These are phyloP conservation scores for Kuschelorhynchus macadamiae DNA, from an alignment of 2,888 invertebrate species.

Conservation along the genomic window DNA sequence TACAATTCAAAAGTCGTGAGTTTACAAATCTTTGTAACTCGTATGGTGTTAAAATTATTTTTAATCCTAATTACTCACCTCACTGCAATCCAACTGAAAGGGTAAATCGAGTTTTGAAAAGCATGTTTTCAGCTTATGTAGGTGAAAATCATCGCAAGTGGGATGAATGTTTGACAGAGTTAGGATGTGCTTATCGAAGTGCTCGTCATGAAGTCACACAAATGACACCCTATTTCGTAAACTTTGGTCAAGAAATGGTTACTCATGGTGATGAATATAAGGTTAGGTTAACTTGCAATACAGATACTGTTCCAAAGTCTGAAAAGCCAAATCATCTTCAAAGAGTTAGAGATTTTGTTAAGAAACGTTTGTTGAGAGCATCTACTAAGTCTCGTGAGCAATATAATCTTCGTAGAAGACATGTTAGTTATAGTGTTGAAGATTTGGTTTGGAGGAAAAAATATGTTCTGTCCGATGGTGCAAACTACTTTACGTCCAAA, in stretches of 20 bases:
- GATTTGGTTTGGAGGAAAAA: constrained; percentile 23
- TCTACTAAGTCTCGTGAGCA: background rate
- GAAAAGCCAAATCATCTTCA: background rate
- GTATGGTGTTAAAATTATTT: constrained; percentile 28
- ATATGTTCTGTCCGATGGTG: constrained; percentile 7
- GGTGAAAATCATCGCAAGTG: constrained; percentile 42
- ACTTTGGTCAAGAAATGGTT: constrained; percentile 37
- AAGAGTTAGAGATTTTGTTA: constrained; percentile 5
- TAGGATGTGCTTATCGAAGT: constrained; percentile 24
- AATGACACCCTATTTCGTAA: constrained; percentile 32
- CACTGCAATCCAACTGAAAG: constrained; percentile 51
- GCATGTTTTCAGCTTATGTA: constrained; percentile 52
- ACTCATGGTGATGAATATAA: constrained; percentile 22
- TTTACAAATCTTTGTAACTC: constrained; percentile 20
- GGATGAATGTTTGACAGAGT: constrained; percentile 18
- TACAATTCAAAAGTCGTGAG: constrained; percentile 7
- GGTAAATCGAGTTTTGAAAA: constrained; percentile 48
- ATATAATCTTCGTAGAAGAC: constrained; percentile 28
- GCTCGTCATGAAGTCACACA: constrained; percentile 21
- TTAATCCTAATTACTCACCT: constrained; percentile 46
- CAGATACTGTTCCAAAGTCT: background rate
- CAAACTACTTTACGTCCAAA: constrained; percentile 47
- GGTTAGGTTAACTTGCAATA: background rate
- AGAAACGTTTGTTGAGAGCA: constrained; percentile 1
- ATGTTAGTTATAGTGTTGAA: constrained; percentile 23